phyloP scores from a whole-genome alignment of 1,140 invertebrate genomes.

The Caerostris darwini region DNA sequence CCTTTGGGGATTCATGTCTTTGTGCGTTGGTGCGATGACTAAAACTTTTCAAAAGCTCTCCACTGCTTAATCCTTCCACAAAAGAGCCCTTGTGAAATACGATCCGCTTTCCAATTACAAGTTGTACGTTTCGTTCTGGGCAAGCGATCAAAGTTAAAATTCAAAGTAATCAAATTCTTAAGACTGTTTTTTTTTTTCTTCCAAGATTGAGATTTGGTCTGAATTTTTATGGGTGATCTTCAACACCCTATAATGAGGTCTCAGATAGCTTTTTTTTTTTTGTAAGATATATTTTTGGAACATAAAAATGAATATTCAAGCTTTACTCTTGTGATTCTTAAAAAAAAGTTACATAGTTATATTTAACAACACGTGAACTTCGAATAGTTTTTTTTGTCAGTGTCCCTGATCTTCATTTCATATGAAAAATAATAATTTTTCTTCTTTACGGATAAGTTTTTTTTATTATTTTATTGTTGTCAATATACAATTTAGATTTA shows the following conservation, averaged over 20 bases:
- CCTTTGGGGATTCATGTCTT: neutral
- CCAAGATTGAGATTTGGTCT: too few relatives aligned
- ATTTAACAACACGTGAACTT: too few relatives aligned
- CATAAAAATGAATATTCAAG: neutral
- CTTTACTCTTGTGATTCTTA: too few relatives aligned
- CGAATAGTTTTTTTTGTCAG: too few relatives aligned
- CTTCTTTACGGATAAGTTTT: too few relatives aligned
- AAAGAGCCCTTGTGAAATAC: neutral
- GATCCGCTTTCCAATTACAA: neutral
- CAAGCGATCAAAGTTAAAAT: neutral
- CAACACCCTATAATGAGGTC: neutral
- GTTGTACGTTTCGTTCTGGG: neutral
- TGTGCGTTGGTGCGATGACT: neutral
- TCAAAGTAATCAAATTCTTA: neutral
- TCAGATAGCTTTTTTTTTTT: neutral
- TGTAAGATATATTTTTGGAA: neutral
- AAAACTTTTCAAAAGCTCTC: neutral
- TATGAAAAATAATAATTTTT: too few relatives aligned
- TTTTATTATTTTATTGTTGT: too few relatives aligned
- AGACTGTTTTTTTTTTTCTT: too few relatives aligned
- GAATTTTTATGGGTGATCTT: too few relatives aligned
- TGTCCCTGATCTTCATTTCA: too few relatives aligned
- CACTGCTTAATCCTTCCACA: neutral
- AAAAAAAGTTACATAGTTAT: too few relatives aligned
- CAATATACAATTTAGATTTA: too few relatives aligned